Evolutionary conservation across 2,888 invertebrate species (phyloP), one percentile per base, ranked within the genome.

Genomic region (Aphodius granarius): DNA sequence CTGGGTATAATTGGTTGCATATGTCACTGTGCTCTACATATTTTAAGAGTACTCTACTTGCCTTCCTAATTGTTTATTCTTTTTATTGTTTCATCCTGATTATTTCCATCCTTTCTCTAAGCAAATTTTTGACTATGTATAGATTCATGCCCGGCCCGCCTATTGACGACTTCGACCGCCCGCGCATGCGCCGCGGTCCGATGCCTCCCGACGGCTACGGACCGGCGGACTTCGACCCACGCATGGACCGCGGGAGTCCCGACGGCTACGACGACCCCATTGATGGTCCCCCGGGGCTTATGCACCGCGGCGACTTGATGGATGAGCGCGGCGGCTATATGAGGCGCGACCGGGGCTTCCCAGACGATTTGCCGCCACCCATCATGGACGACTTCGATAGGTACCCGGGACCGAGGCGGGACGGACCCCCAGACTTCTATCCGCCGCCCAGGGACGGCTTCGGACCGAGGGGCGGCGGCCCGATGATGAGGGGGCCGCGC

Each of bases 401-500:
- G 64, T 75, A 73, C n/a, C 77, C 78, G 72, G 75, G 79, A 2
- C 43, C 43, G 43, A 6, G 43, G 19, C 78, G 78, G 75, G 72
- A 79, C 65, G 80, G 81, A n/a, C 74, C 74, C 9, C 81, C 77
- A 0, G 82, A 83, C 18, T 83, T 81, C 76, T 82, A 76, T 75
- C 81, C 79, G 63, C 78, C 83, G 72, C 77, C 76, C 5, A 73
- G 84, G 19, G 79, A 80, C 73, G 79, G 76, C 65, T 82, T 82
- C 62, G 80, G 81, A 16, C 82, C 80, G 62, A 74, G 79, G 5
- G 73, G 74, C 19, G 76, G 78, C 18, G 76, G 75, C 0, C 84
- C 82, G 5, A 85, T 87, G 83, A 85, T 87, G 84, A 77, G 81
- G 63, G 83, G 84, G 9, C 20, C 22, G 68, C 83, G 83, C 2